phyloP scores from a whole-genome alignment of 1,140 invertebrate species.

The Drosophila insularis region DNA sequence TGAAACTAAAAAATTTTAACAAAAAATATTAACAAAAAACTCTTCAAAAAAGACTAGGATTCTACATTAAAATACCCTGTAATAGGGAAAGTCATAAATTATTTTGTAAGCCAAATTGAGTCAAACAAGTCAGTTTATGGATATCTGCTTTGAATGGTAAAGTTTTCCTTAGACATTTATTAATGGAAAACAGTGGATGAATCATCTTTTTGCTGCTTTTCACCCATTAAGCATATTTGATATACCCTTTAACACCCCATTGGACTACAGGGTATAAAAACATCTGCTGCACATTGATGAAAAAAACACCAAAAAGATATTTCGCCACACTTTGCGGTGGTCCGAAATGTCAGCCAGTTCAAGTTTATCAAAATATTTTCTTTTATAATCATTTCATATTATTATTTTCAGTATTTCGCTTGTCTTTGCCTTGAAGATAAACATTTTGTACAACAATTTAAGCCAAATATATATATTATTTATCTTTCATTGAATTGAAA shows the following conservation, averaged over 20 bases:
- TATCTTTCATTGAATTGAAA: not conserved
- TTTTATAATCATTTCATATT: conserved; percentile 34
- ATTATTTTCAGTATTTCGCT: conserved; percentile 23
- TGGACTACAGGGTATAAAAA: not conserved
- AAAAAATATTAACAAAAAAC: not conserved
- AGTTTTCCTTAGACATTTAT: too few relatives aligned
- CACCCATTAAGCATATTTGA: not conserved
- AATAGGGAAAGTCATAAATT: not conserved
- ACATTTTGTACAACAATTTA: not conserved
- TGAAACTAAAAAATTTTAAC: conserved; percentile 41
- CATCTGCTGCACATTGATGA: conserved; percentile 2
- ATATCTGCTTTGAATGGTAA: too few relatives aligned
- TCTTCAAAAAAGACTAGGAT: not conserved
- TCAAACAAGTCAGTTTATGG: too few relatives aligned
- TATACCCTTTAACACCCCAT: not conserved
- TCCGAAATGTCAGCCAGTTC: conserved; percentile 55
- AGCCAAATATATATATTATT: not conserved
- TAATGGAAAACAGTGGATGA: too few relatives aligned
- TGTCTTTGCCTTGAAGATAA: not conserved
- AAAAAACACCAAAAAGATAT: conserved; percentile 26
- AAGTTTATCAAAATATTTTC: conserved; percentile 68
- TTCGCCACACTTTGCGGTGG: conserved; percentile 49
- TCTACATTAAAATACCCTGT: not conserved
- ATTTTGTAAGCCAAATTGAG: too few relatives aligned
- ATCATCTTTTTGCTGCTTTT: not conserved